Base-by-base conservation (phyloP, 2,888 invertebrate genomes). In the Netelia melanura region DNA sequence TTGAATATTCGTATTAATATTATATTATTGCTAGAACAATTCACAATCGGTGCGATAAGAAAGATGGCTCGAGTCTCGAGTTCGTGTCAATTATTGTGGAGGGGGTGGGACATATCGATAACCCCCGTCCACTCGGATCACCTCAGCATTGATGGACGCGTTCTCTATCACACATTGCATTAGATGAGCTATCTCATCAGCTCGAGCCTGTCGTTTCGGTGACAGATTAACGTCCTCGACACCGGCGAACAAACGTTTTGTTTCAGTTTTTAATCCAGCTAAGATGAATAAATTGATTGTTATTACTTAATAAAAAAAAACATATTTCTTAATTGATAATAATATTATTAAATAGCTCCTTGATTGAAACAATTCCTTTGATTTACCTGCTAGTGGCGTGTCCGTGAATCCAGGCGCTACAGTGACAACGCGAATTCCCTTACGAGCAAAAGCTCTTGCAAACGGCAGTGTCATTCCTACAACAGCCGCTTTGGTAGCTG, bases 331-430 rank as follows among this genome's bases (percentile, higher is more conserved):
- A 38, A 38, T 38, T 8, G 38, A 38, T 8, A 38, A 30, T 30
- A 30, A 1, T 38, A 38, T 6, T 38, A 38, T 38, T 38, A 0
- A 17, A 52, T 11, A 23, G 14, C 3, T 14, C 17, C 11, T 25
- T 74, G n/a, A 17, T 9, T 74, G 11, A n/a, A 70, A 70, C 1
- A 52, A 65, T 79, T 23, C 9, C 17, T 30, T 62, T 56, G 23
- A 54, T 71, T 67, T 58, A 90, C 91, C 67, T 44, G 83, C 86
- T 89, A 90, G 87, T 9, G 89, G 87, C 0, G 87, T 88, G 0
- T 89, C 88, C n/a, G 85, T 82, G 76, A 68, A 87, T 23, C 97
- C 97, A 88, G 98, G 98, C 17, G 97, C 97, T 90, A 98, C 96
- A 1, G 97, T 96, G 61, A 96, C 95, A 23, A 97, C 96, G 88